Evolutionary conservation across 2,888 invertebrate species (phyloP).

Genomic region (Limenitis arthemis): DNA sequence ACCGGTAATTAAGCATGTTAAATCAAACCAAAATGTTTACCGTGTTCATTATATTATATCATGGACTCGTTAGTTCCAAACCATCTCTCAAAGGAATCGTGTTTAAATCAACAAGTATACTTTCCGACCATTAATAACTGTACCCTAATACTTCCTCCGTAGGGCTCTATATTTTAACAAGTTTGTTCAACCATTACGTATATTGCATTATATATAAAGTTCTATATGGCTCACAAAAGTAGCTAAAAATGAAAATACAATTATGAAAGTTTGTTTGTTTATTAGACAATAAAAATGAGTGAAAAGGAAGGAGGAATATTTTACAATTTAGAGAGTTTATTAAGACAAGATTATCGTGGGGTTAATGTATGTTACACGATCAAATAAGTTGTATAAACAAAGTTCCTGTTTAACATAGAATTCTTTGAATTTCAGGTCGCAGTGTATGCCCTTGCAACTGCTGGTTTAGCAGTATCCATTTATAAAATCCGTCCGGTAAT

Average conservation of each 20-base stretch:
- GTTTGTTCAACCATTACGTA: not conserved
- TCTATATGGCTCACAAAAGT: no score
- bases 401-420: conserved; percentile 19
- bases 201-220: not conserved
- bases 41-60: conserved; percentile 10
- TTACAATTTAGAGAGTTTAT: conserved; percentile 43
- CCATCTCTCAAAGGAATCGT: conserved; percentile 17
- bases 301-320: conserved; percentile 45
- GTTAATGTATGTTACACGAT: conserved; percentile 50
- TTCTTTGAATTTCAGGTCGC: conserved; percentile 61
- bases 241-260: no score
- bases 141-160: conserved; percentile 2
- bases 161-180: conserved; percentile 1
- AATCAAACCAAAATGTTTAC: conserved; percentile 12
- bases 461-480: conserved; percentile 68
- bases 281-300: conserved; percentile 44
- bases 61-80: conserved; percentile 13
- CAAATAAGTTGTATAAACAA: conserved; percentile 4
- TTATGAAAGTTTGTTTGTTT: conserved; percentile 37
- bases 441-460: conserved; percentile 71
- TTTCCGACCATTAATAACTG: conserved; percentile 10
- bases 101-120: conserved; percentile 25
- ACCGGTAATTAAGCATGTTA: not conserved
- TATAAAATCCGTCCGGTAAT: conserved; percentile 74
- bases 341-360: conserved; percentile 62